Evolutionary conservation across 2,797 vertebrate species (phyloP), one percentile per base, ranked within the genome.

Genomic region (Brachyalestes nurse): DNA sequence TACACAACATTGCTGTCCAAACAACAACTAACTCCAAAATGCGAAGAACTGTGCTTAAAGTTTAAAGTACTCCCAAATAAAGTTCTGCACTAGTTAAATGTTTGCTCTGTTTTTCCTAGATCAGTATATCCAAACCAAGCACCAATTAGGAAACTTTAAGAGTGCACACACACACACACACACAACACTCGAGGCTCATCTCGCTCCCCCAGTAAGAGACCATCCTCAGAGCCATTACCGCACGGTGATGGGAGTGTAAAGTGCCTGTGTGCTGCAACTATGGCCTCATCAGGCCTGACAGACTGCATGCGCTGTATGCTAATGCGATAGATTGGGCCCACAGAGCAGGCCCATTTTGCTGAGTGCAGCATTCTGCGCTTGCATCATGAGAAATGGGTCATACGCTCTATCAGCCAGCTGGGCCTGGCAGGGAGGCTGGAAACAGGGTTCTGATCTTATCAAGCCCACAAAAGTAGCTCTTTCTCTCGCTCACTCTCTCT

Each of bases 371-470:
- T 83, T 79, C 70, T 80, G 65, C 55, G 58, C 61, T 42, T 25
- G 13, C 66, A 21, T 49, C 61, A 77, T 82, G 75, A 72, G 74
- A 82, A 82, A 51, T 82, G 75, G 80, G 74, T 77, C 75, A 82
- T 70, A 71, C 21, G 34, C 34, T 25, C 58, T 57, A 72, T 64
- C 65, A 64, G 77, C 34, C 57, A 75, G 57, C 72, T 23, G 65
- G 82, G 45, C 55, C 76, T 81, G 76, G 84, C 72, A 72, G 28
- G n/a, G 75, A 60, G 61, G 60, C 64, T 78, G 70, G 65, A 83
- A 85, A 83, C 73, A 72, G 81, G 72, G 69, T 78, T 79, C 66
- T 69, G 75, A 86, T 86, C 76, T 72, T 86, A 86, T 86, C 75
- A 55, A 40, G n/a, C 47, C 70, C 19, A 16, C 64, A 34, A 71